phyloP scores from a whole-genome alignment of 2,888 invertebrate genomes.

The Bombylius discolor region DNA sequence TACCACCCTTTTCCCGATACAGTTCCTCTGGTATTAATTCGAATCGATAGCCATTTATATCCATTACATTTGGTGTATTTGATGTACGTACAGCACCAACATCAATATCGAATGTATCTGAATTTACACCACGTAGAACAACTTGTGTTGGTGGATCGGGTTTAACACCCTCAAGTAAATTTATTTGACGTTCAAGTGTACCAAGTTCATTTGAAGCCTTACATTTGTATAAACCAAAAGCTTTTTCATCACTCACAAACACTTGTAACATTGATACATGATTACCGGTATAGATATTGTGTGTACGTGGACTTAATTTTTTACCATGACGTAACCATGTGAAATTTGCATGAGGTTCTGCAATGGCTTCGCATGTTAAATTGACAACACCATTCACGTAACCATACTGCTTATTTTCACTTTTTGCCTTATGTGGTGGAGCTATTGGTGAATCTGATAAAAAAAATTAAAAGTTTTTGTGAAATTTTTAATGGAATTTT shows the following conservation, averaged over 20 bases:
- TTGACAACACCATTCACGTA: slow-evolving; percentile 42
- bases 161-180: slow-evolving; percentile 40
- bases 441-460: slow-evolving; percentile 32
- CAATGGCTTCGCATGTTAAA: slow-evolving; percentile 44
- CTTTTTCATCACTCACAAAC: slow-evolving; percentile 24
- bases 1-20: slow-evolving; percentile 29
- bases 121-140: slow-evolving; percentile 31
- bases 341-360: slow-evolving; percentile 43
- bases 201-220: slow-evolving; percentile 41
- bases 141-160: slow-evolving; percentile 39
- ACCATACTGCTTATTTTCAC: slow-evolving; percentile 27
- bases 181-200: slow-evolving; percentile 37
- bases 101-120: too few relatives aligned
- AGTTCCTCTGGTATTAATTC: slow-evolving; percentile 32
- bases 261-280: slow-evolving; percentile 30
- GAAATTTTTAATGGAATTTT: too few relatives aligned
- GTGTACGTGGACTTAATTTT: slow-evolving; percentile 26
- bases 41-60: slow-evolving; percentile 34
- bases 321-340: slow-evolving; percentile 37
- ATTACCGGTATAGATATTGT: slow-evolving; percentile 26
- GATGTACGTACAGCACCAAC: slow-evolving; percentile 27
- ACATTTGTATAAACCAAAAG: slow-evolving; percentile 43
- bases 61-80: slow-evolving; percentile 27
- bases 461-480: neutral
- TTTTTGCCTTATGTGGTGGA: slow-evolving; percentile 18